Evolutionary conservation across 2,797 vertebrate genomes (phyloP).

Genomic region (Phoxinus dragarum): DNA sequence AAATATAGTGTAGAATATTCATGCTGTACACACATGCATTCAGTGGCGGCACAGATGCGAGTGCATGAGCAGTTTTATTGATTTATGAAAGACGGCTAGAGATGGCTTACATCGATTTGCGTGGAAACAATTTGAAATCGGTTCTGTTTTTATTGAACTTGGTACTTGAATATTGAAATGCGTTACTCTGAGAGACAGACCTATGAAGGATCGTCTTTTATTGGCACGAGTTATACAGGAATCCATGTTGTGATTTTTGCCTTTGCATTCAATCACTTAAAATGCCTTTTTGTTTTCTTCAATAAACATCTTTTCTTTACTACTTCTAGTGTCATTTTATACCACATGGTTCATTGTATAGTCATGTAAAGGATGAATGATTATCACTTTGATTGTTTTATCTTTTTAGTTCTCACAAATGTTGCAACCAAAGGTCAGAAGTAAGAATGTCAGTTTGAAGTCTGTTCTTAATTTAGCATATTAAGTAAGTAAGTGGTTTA

Average conservation of each 20-base stretch:
- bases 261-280: slow-evolving; percentile 60
- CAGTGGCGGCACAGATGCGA: slow-evolving; percentile 42
- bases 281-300: slow-evolving; percentile 42
- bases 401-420: not conserved
- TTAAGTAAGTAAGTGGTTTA: slow-evolving; percentile 12
- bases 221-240: slow-evolving; percentile 59
- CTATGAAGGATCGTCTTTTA: slow-evolving; percentile 45
- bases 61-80: slow-evolving; percentile 42
- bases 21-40: slow-evolving; percentile 42
- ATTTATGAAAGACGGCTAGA: slow-evolving; percentile 33
- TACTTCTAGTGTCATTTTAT: slow-evolving; percentile 69
- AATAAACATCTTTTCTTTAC: slow-evolving; percentile 54
- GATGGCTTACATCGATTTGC: slow-evolving; percentile 18
- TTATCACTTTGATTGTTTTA: not conserved
- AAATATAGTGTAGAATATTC: slow-evolving; percentile 50
- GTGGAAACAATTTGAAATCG: slow-evolving; percentile 22
- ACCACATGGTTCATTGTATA: slow-evolving; percentile 36
- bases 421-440: slow-evolving; percentile 37
- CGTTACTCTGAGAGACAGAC: slow-evolving; percentile 57
- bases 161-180: slow-evolving; percentile 69
- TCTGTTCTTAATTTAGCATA: slow-evolving; percentile 1
- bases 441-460: not conserved
- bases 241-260: slow-evolving; percentile 59
- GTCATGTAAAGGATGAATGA: not conserved
- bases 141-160: slow-evolving; percentile 57